Evolutionary conservation across 2,797 vertebrate species (phyloP).

Genomic region (Pipistrellus nathusii): DNA sequence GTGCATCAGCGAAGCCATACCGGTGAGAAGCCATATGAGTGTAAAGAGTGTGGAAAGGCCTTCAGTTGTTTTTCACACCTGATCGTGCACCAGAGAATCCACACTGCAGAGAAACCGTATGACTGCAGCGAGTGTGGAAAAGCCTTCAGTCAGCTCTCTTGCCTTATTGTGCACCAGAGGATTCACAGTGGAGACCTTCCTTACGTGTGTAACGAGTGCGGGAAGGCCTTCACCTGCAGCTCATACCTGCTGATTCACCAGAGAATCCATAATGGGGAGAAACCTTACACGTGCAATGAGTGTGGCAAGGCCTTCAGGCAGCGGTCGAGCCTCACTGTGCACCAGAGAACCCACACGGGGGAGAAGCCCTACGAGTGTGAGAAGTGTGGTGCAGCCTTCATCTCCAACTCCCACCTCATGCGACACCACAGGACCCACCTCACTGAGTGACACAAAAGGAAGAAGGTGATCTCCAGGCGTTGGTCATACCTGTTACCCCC

Average conservation of each 20-base stretch:
- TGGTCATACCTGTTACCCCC: neutral
- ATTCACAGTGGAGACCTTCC: constrained; percentile 82
- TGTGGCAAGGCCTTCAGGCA: constrained; percentile 73
- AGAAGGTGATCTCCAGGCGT: constrained; percentile 68
- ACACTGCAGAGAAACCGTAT: constrained; percentile 70
- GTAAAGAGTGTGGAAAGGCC: constrained; percentile 81
- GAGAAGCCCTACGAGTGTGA: constrained; percentile 65
- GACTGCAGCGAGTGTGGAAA: constrained; percentile 81
- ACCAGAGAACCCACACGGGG: constrained; percentile 45
- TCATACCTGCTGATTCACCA: constrained; percentile 71
- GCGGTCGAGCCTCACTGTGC: constrained; percentile 64
- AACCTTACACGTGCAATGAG: constrained; percentile 45
- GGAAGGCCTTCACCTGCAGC: constrained; percentile 73
- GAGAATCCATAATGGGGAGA: constrained; percentile 64
- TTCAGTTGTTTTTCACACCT: constrained; percentile 80
- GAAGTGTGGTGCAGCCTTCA: constrained; percentile 76
- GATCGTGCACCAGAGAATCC: constrained; percentile 70
- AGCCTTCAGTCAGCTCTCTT: constrained; percentile 82
- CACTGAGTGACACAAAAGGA: neutral
- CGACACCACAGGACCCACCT: constrained; percentile 69
- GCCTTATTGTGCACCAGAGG: constrained; percentile 82
- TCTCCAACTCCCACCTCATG: constrained; percentile 76
- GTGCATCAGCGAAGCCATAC: constrained; percentile 82
- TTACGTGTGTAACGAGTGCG: constrained; percentile 73
- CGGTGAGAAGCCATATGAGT: constrained; percentile 83